phyloP scores from a whole-genome alignment of 2,888 invertebrate genomes.

The Chydorus sphaericus region DNA sequence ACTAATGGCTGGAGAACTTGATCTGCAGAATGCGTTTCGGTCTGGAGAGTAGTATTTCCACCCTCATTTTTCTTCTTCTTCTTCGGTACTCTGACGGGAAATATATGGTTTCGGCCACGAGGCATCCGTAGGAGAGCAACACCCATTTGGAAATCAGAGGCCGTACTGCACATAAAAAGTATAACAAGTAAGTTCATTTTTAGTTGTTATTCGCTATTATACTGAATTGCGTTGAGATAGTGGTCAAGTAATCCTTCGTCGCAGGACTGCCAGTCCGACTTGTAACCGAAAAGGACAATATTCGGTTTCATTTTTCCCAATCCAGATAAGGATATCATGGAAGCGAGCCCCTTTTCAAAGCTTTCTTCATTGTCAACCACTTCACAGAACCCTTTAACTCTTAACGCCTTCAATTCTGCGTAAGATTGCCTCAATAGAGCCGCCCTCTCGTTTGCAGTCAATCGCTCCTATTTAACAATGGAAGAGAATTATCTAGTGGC shows the following conservation, averaged over 20 bases:
- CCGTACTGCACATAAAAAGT: slow-evolving; percentile 56
- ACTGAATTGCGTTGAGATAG: slow-evolving; percentile 94
- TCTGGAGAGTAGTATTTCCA: no score
- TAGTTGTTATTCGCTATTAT: no score
- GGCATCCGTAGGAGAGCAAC: slow-evolving; percentile 76
- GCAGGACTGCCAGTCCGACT: slow-evolving; percentile 78
- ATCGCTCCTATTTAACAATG: no score
- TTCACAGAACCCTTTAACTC: slow-evolving; percentile 38
- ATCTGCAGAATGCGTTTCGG: no score
- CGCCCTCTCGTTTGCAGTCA: no score
- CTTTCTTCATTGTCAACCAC: slow-evolving; percentile 26
- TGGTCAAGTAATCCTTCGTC: slow-evolving; percentile 57
- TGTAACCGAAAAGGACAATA: slow-evolving; percentile 85
- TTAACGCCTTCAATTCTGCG: no score
- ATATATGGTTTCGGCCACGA: slow-evolving; percentile 66
- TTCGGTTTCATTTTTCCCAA: slow-evolving; percentile 90
- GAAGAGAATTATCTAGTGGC: no score
- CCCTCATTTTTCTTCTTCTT: no score
- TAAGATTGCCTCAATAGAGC: no score
- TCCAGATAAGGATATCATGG: slow-evolving; percentile 57
- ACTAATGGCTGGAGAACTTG: no score
- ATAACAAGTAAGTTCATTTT: no score
- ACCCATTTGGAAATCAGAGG: slow-evolving; percentile 84
- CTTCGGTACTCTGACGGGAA: slow-evolving; percentile 29
- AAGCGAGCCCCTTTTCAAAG: slow-evolving; percentile 17